Conservation (phyloP, 1,140 invertebrate species). For the Drosophila guanche region DNA sequence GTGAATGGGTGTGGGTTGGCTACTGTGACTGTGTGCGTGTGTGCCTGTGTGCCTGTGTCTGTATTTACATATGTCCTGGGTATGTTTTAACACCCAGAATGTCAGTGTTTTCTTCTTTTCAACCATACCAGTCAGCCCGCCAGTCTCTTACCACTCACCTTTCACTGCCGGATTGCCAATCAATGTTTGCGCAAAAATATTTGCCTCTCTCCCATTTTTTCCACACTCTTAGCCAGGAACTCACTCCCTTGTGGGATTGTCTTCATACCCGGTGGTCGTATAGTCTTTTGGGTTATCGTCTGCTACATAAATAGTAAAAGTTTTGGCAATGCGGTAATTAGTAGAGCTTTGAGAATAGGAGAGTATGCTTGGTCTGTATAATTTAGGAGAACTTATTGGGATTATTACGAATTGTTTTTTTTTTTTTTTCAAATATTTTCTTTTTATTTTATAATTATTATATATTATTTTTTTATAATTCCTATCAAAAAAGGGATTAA, state of each 20-base stretch:
- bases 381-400: no score
- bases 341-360: no score
- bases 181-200: conserved; percentile 80
- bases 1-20: neutral
- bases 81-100: conserved; percentile 50
- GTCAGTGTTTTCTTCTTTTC: conserved; percentile 4
- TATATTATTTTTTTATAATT: no score
- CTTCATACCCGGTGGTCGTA: conserved; percentile 27
- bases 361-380: no score
- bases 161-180: conserved; percentile 62
- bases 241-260: no score
- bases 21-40: neutral
- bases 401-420: no score
- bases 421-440: no score
- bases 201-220: conserved; percentile 67
- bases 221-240: conserved; percentile 60
- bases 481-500: no score
- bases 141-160: neutral
- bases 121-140: neutral
- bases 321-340: no score
- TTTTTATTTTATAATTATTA: no score
- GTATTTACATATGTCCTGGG: conserved; percentile 46
- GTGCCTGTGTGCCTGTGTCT: conserved; percentile 17
- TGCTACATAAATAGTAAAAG: neutral
- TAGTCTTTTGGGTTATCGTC: conserved; percentile 3